Percentiles rank a stretch among this genome's conserved stretches.
Conservation (phyloP, 2,113 vertebrate species). For the Solenodon paradoxus region DNA sequence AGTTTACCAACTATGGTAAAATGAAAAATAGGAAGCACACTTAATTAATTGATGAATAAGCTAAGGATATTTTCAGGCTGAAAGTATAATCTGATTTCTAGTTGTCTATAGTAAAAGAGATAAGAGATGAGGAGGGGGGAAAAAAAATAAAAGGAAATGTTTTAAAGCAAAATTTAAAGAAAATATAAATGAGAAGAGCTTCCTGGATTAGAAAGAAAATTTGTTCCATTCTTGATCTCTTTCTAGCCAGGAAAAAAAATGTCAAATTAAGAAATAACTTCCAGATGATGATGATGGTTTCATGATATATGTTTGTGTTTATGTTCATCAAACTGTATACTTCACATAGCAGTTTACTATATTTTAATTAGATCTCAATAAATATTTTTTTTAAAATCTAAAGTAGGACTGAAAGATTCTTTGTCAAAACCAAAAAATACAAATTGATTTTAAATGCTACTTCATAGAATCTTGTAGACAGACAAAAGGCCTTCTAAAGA, state of each 20-base stretch:
- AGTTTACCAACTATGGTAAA: not conserved
- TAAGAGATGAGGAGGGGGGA: not conserved
- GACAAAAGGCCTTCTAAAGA: not conserved
- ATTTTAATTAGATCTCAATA: not conserved
- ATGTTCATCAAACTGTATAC: not conserved
- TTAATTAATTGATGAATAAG: not conserved
- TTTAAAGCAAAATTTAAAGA: conserved; percentile 13
- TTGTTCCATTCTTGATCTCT: not conserved
- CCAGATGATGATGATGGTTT: not conserved
- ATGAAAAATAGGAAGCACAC: not conserved
- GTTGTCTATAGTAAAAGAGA: not conserved
- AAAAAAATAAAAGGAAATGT: not conserved
- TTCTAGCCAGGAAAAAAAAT: not conserved
- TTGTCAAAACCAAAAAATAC: not conserved
- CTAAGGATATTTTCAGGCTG: not conserved
- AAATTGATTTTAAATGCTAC: not conserved
- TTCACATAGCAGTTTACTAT: not conserved
- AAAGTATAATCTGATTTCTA: not conserved
- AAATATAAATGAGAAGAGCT: not conserved
- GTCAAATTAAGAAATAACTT: conserved; percentile 32
- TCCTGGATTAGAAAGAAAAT: not conserved
- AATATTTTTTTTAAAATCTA: not conserved
- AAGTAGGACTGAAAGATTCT: not conserved
- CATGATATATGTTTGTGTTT: not conserved
- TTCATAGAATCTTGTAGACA: not conserved